A percentile compares a stretch with the other conserved stretches of the same genome.
Conservation (phyloP, 2,113 vertebrate genomes). For the Urocolius indicus region DNA sequence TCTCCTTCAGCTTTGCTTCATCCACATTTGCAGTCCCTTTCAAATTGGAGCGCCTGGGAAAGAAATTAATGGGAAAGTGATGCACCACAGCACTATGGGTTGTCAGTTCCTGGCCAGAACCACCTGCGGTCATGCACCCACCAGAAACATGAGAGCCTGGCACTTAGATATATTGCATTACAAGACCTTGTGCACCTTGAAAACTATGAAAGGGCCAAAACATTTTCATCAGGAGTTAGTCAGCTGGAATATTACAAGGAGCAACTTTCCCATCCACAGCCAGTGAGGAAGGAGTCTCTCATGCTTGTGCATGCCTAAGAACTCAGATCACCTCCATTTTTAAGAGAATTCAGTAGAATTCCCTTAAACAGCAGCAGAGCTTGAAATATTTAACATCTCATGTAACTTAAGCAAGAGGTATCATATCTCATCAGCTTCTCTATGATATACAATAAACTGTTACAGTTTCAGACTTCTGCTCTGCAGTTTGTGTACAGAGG, state of each 20-base stretch:
- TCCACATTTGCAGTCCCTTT: slow-evolving; percentile 72
- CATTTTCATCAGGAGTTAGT: background rate
- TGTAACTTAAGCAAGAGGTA: background rate
- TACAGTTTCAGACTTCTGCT: background rate
- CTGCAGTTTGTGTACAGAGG: background rate
- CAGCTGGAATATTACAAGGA: background rate
- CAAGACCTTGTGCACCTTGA: background rate
- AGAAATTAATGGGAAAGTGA: background rate
- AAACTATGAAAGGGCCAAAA: background rate
- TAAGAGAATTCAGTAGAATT: background rate
- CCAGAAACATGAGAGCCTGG: background rate
- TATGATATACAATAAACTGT: background rate
- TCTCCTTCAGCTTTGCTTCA: slow-evolving; percentile 87
- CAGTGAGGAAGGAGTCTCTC: background rate
- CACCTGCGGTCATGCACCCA: accelerated
- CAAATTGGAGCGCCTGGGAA: slow-evolving; percentile 75
- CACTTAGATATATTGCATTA: background rate
- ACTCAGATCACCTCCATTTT: background rate
- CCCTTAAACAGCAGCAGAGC: background rate
- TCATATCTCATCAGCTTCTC: background rate
- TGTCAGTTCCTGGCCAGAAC: background rate
- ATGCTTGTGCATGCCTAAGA: background rate
- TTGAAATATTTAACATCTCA: background rate
- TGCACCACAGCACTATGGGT: accelerated
- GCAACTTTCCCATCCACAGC: background rate